A percentile compares a stretch with the other conserved stretches of the same genome.
Evolutionary conservation across 2,797 vertebrate species (phyloP).

Genomic region (Sternarchorhynchus goeldii): DNA sequence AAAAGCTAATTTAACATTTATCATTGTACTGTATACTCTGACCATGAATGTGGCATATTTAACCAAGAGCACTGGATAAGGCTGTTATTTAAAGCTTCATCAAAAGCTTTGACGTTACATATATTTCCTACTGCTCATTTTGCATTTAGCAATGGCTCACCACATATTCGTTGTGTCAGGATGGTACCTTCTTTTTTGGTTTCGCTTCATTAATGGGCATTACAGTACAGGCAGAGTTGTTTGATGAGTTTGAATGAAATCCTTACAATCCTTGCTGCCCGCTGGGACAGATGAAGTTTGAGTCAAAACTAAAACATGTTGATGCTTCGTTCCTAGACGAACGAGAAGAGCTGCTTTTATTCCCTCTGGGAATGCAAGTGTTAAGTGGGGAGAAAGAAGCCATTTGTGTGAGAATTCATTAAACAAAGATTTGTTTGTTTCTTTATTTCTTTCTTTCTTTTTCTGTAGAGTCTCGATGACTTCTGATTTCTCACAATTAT

Average conservation of each 20-base stretch:
- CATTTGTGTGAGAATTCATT: conserved; percentile 1
- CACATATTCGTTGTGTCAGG: background rate
- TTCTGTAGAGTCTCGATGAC: background rate
- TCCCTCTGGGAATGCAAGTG: conserved; percentile 3
- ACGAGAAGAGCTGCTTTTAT: background rate
- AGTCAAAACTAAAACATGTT: conserved; percentile 32
- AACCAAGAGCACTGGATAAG: background rate
- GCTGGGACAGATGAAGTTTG: conserved; percentile 40
- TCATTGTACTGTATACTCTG: background rate
- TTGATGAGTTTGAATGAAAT: conserved; percentile 34
- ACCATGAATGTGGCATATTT: conserved; percentile 7
- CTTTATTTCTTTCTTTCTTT: background rate
- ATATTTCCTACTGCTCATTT: background rate
- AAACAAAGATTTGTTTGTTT: conserved; percentile 1
- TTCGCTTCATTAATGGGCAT: conserved; percentile 13
- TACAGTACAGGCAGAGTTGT: conserved; percentile 7
- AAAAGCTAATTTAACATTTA: conserved; percentile 1
- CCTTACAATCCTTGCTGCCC: conserved; percentile 11
- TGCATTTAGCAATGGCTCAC: conserved; percentile 3
- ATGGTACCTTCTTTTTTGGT: background rate
- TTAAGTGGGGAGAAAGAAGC: background rate
- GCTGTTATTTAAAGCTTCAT: background rate
- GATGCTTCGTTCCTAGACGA: conserved; percentile 8
- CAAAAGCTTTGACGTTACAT: background rate
- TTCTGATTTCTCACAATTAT: background rate